Conservation (phyloP, 2,113 vertebrate genomes). For the Hymenochirus boettgeri region DNA sequence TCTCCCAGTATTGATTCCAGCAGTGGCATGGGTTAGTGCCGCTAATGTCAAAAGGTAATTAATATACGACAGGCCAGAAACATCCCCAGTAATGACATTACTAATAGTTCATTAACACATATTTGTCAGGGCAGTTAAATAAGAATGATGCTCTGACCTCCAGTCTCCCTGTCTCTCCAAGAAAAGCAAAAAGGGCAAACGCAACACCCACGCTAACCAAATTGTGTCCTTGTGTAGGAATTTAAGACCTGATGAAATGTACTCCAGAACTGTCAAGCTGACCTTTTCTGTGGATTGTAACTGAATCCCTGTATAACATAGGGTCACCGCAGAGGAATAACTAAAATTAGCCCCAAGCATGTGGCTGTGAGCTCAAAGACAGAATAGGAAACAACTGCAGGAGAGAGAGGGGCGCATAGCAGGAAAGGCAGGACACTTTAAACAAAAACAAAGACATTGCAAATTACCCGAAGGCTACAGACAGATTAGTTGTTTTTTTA, state of each 20-base stretch:
- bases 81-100: too few relatives aligned
- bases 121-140: too few relatives aligned
- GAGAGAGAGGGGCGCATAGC: background rate
- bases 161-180: background rate
- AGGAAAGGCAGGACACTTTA: conserved; percentile 9
- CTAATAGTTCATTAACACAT: too few relatives aligned
- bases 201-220: background rate
- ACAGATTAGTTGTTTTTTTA: too few relatives aligned
- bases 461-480: too few relatives aligned
- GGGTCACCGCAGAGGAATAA: conserved; percentile 7
- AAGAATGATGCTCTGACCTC: background rate
- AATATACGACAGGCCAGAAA: too few relatives aligned
- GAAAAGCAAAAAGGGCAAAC: conserved; percentile 3
- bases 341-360: conserved; percentile 25
- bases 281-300: conserved; percentile 28
- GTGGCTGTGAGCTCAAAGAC: conserved; percentile 19
- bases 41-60: too few relatives aligned
- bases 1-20: too few relatives aligned
- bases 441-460: too few relatives aligned
- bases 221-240: conserved; percentile 16
- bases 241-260: background rate
- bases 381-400: background rate
- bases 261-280: conserved; percentile 9
- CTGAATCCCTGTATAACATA: conserved; percentile 17
- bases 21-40: too few relatives aligned